Base-by-base conservation (phyloP, 1,140 invertebrate genomes). In the Neodiprion fabricii region DNA sequence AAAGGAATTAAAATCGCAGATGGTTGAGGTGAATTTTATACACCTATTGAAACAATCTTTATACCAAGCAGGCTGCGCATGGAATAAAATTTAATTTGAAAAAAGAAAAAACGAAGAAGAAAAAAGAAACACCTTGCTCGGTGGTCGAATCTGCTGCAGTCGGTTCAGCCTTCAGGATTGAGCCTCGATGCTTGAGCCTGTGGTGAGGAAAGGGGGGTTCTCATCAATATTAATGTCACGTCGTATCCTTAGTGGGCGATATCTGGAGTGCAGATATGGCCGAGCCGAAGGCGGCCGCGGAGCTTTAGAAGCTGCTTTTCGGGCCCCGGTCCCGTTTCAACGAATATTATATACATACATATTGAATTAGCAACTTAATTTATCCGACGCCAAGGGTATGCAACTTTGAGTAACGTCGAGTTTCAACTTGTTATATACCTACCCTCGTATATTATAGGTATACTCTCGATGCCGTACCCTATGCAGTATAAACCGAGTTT, bases 201-300 rank as follows among this genome's bases (percentile, higher is more conserved):
- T 4, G 5, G 7, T 9, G n/a, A 9, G 4, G 53, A 17, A 17
- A 61, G 9, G 53, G n/a, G 11, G 11, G 53, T 9, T 14, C 53
- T 61, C 53, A 61, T 61, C 53, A 61, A 61, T 61, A 61, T 61
- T 61, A 61, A 61, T 61, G 53, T 61, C 53, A 61, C 53, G 53
- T 61, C n/a, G 53, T 61, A 17, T 61, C 53, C n/a, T 61, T 61
- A 12, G 28, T 17, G 53, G n/a, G 53, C 53, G 53, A 61, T 61
- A 61, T 61, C 53, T 61, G 53, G 28, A 40, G 11, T 61, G n/a
- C 53, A 12, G 11, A 61, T 17, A 40, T 40, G 28, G 28, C 28
- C 2, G 28, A 40, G 28, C 28, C 5, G 28, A 40, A 40, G 28
- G 28, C 28, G 28, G 28, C 28, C 28, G 28, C 28, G 28, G 28